Percentiles rank a stretch among this genome's conserved stretches.
These are phyloP conservation scores for Oxycera nigricornis DNA, from an alignment of 2,888 invertebrate genomes.

Conservation along the genomic window DNA sequence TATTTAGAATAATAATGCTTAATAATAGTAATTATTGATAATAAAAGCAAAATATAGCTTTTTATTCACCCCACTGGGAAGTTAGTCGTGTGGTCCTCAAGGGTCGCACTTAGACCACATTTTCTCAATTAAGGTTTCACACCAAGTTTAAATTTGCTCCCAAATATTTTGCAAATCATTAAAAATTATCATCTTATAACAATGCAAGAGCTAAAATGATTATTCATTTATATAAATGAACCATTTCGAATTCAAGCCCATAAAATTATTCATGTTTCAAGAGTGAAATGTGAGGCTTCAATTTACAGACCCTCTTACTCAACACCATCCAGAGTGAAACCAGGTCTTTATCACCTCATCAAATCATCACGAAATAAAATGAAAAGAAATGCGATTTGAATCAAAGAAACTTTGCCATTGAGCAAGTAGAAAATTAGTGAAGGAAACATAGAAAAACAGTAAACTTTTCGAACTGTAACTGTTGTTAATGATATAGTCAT, in stretches of 20 bases:
- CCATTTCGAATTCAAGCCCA: neutral
- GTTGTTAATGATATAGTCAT: slow-evolving; percentile 22
- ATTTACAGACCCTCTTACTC: slow-evolving; percentile 21
- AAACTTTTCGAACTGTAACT: slow-evolving; percentile 26
- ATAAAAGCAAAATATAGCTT: no score
- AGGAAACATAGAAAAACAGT: slow-evolving; percentile 35
- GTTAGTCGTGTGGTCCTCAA: no score
- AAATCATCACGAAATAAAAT: neutral
- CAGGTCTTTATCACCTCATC: neutral
- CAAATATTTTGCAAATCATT: slow-evolving; percentile 35
- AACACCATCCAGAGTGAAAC: neutral
- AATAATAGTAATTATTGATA: no score
- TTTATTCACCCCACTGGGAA: no score
- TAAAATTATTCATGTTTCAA: neutral
- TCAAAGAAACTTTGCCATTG: neutral
- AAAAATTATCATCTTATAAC: slow-evolving; percentile 23
- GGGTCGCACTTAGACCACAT: no score
- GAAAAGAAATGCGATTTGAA: neutral
- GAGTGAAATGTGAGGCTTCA: slow-evolving; percentile 3
- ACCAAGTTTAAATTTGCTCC: no score
- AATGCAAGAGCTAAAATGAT: slow-evolving; percentile 26
- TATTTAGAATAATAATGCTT: no score
- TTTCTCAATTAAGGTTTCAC: no score
- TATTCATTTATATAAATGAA: slow-evolving; percentile 7
- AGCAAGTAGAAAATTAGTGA: slow-evolving; percentile 12